phyloP scores from a whole-genome alignment of 2,888 invertebrate genomes.

The Acronicta aceris region DNA sequence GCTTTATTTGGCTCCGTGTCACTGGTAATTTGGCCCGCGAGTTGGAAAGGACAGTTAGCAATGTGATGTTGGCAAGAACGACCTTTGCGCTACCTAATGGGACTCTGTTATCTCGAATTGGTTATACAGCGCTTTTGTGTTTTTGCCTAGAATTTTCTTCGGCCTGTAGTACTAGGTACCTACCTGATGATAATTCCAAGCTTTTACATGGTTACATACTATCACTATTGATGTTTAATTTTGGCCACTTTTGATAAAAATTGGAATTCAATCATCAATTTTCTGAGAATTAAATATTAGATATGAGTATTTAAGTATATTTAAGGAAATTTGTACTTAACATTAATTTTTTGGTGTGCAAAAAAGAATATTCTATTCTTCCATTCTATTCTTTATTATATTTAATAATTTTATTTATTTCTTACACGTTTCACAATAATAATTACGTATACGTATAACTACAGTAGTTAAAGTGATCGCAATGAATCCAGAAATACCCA shows the following conservation, averaged over 20 bases:
- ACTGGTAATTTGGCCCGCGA: conserved; percentile 69
- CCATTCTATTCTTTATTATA: too few relatives aligned
- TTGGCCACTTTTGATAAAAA: too few relatives aligned
- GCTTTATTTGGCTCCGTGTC: conserved; percentile 69
- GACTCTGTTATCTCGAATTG: not conserved
- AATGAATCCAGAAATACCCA: conserved; percentile 7
- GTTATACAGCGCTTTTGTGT: not conserved
- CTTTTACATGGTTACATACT: too few relatives aligned
- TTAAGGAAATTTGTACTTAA: too few relatives aligned
- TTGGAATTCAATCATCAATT: too few relatives aligned
- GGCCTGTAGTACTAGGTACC: too few relatives aligned
- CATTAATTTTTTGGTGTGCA: too few relatives aligned
- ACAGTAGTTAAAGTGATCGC: conserved; percentile 5
- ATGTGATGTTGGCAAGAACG: conserved; percentile 65
- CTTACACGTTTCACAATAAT: not conserved
- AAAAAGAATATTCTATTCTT: too few relatives aligned
- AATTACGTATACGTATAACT: not conserved
- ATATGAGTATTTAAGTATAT: too few relatives aligned
- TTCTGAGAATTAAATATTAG: too few relatives aligned
- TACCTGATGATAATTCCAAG: too few relatives aligned
- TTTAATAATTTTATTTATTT: not conserved
- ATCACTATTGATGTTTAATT: not conserved
- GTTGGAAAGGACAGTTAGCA: conserved; percentile 49
- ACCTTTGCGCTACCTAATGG: conserved; percentile 36
- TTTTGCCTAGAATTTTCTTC: too few relatives aligned